Evolutionary conservation across 1,140 invertebrate genomes (phyloP).

Genomic region (Atta cephalotes): DNA sequence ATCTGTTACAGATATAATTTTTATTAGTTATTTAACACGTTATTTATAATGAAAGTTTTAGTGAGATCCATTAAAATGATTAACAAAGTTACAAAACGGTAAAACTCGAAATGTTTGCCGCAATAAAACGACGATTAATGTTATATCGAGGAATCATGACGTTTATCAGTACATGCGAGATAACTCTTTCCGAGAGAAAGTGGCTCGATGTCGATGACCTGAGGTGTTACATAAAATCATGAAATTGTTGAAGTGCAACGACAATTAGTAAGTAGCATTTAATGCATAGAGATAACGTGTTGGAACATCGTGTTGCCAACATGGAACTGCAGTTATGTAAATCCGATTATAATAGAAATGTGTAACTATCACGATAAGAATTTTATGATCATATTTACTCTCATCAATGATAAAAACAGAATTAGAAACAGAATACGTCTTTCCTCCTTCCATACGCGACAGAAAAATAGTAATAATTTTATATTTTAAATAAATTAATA

Average conservation of each 20-base stretch:
- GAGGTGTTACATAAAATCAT: constrained; percentile 60
- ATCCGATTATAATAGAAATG: not conserved
- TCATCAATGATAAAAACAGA: not conserved
- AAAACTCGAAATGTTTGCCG: not conserved
- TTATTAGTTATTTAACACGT: not conserved
- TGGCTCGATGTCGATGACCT: constrained; percentile 67
- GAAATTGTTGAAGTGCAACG: constrained; percentile 30
- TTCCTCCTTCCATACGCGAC: not conserved
- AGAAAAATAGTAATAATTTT: not conserved
- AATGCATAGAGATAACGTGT: constrained; percentile 27
- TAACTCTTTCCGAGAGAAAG: constrained; percentile 67
- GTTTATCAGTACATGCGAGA: constrained; percentile 59
- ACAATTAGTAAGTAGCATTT: constrained; percentile 48
- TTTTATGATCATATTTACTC: not conserved
- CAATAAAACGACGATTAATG: not conserved
- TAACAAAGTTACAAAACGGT: not conserved
- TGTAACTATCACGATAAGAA: not conserved
- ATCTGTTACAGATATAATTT: not conserved
- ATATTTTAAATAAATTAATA: constrained; percentile 29
- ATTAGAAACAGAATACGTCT: not conserved
- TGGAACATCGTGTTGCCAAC: not conserved
- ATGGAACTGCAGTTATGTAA: constrained; percentile 4
- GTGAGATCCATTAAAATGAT: not conserved
- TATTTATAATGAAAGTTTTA: not conserved
- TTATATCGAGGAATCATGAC: constrained; percentile 51